These are phyloP conservation scores for Ephestia elutella DNA, from an alignment of 1,140 invertebrate genomes.

Conservation along the genomic window DNA sequence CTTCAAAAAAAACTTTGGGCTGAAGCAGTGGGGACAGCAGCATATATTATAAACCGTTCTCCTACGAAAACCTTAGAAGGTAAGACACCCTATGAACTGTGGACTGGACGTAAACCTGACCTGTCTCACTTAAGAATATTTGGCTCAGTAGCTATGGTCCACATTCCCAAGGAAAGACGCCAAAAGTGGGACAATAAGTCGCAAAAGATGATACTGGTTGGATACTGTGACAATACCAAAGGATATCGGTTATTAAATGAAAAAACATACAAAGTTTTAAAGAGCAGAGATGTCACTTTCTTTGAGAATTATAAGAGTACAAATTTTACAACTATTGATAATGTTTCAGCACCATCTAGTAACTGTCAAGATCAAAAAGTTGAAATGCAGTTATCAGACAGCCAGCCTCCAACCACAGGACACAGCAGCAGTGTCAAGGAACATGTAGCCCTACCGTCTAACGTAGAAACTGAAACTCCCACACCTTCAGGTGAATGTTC, in stretches of 20 bases:
- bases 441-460: too few relatives aligned
- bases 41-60: not conserved
- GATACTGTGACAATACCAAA: not conserved
- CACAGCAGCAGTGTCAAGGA: too few relatives aligned
- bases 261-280: not conserved
- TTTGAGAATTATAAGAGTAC: not conserved
- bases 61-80: not conserved
- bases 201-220: not conserved
- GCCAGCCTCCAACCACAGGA: too few relatives aligned
- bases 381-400: too few relatives aligned
- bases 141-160: not conserved
- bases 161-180: not conserved
- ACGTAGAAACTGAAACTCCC: too few relatives aligned
- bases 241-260: not conserved
- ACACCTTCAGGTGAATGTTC: too few relatives aligned
- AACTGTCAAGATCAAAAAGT: too few relatives aligned
- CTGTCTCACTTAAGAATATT: not conserved
- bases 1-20: not conserved
- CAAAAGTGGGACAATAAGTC: not conserved
- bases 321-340: too few relatives aligned
- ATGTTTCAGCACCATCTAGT: too few relatives aligned
- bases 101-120: not conserved
- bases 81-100: not conserved
- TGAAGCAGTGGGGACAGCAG: not conserved
- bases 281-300: not conserved